Percentiles rank a stretch among this genome's conserved stretches.
Conservation (phyloP, 64 coral and sea anemone genomes). For the Pocillopora damicornis region DNA sequence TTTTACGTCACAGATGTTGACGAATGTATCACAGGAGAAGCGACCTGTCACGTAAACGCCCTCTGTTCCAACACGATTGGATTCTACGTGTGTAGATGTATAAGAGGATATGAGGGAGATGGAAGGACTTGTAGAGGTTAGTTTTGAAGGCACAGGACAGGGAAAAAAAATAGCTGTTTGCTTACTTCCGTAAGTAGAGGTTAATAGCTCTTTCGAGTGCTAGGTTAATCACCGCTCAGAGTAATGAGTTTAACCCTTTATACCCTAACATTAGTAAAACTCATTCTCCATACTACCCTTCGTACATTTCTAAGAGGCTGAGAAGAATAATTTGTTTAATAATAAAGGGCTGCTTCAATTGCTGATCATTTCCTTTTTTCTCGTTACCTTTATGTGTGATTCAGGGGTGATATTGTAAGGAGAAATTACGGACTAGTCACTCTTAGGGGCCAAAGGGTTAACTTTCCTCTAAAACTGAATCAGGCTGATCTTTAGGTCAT, state of each 20-base stretch:
- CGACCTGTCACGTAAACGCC: constrained; percentile 39
- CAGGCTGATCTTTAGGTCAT: too few relatives aligned
- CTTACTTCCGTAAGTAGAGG: background rate
- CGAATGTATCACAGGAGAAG: constrained; percentile 28
- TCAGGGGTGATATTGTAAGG: too few relatives aligned
- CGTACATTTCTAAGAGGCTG: too few relatives aligned
- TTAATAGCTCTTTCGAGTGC: background rate
- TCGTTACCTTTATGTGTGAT: too few relatives aligned
- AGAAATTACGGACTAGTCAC: too few relatives aligned
- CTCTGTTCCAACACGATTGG: constrained; percentile 40
- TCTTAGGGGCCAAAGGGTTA: too few relatives aligned
- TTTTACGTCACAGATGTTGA: constrained; percentile 14
- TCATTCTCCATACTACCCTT: too few relatives aligned
- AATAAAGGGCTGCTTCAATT: too few relatives aligned
- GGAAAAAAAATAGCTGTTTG: too few relatives aligned
- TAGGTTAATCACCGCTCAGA: background rate
- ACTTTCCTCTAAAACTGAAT: too few relatives aligned
- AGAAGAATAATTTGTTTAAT: too few relatives aligned
- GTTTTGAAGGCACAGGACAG: background rate
- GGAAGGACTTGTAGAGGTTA: constrained; percentile 27
- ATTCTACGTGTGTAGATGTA: constrained; percentile 34
- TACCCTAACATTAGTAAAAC: background rate
- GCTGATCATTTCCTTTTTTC: too few relatives aligned
- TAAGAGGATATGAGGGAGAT: constrained; percentile 33
- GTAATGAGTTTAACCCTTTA: background rate